These are phyloP conservation scores for Halichoeres trimaculatus DNA, from an alignment of 2,113 vertebrate genomes.

Conservation along the genomic window DNA sequence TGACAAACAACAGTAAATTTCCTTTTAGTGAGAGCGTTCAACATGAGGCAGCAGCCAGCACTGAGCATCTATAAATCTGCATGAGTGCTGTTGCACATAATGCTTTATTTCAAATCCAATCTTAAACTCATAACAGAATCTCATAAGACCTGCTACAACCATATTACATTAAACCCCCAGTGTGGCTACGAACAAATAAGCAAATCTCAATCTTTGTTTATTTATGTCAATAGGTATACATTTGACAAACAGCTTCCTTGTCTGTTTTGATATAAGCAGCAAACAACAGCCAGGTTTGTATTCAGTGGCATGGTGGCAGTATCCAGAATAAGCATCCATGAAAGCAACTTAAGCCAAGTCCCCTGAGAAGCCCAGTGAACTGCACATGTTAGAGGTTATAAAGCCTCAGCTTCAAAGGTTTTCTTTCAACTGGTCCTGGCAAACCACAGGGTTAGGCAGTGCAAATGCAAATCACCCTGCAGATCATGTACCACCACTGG, in stretches of 20 bases:
- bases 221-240: background rate
- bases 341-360: background rate
- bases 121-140: slow-evolving; percentile 38
- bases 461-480: background rate
- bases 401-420: background rate
- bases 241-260: background rate
- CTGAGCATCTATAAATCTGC: slow-evolving; percentile 30
- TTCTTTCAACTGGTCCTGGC: background rate
- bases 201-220: background rate
- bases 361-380: background rate
- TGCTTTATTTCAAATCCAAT: slow-evolving; percentile 46
- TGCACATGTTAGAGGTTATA: background rate
- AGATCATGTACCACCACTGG: too few species aligned
- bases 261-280: background rate
- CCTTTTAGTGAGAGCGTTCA: slow-evolving; percentile 14
- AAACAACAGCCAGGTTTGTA: background rate
- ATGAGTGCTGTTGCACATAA: slow-evolving; percentile 19
- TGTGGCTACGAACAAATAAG: background rate
- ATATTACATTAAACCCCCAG: slow-evolving; percentile 26
- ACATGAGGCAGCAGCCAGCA: slow-evolving; percentile 26
- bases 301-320: background rate
- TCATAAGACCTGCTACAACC: slow-evolving; percentile 20
- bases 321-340: background rate
- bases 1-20: slow-evolving; percentile 12
- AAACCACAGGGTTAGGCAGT: background rate